Evolutionary conservation across 2,797 vertebrate species (phyloP), one percentile per base, ranked within the genome.

Genomic region (Spheniscus humboldti): DNA sequence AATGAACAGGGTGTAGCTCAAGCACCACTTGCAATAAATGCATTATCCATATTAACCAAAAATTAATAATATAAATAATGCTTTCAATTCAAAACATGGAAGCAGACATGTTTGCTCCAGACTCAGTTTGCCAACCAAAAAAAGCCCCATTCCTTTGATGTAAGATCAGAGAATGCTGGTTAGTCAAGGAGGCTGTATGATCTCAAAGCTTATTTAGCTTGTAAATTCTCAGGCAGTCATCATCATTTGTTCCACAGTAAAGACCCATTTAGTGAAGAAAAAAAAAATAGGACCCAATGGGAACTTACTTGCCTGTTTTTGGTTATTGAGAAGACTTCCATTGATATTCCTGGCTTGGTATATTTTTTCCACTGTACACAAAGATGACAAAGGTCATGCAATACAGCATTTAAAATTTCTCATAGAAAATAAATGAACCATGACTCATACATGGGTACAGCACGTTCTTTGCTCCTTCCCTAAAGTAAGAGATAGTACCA

Each of bases 291-390:
- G 24, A 90, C 39, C 95, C 89, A 91, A 47, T 64, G 60, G 53
- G 84, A 94, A 91, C 86, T 92, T 85, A 68, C 64, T 96, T 96
- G 93, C 43, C 95, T 96, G 66, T 84, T 96, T 97, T 96, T 94
- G 94, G 96, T 93, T 96, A 92, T 95, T 94, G 92, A 81, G 92
- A 94, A 83, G 91, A 91, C 87, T 91, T 92, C 56, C 92, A 97
- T 92, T 97, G 95, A 96, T 97, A 95, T 96, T 97, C 95, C 94
- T 97, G 93, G 94, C 96, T 94, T 94, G 89, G 73, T 69, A 95
- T 95, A 95, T 88, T 97, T 96, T 96, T 97, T 96, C 95, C 96
- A 96, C 96, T 94, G 94, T 96, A 97, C 95, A 96, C 93, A 94
- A 91, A 96, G 92, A 96, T 95, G 96, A 92, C 92, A 96, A 94